Evolutionary conservation across 2,113 vertebrate genomes (phyloP).

Genomic region (Neodon shergylaensis): DNA sequence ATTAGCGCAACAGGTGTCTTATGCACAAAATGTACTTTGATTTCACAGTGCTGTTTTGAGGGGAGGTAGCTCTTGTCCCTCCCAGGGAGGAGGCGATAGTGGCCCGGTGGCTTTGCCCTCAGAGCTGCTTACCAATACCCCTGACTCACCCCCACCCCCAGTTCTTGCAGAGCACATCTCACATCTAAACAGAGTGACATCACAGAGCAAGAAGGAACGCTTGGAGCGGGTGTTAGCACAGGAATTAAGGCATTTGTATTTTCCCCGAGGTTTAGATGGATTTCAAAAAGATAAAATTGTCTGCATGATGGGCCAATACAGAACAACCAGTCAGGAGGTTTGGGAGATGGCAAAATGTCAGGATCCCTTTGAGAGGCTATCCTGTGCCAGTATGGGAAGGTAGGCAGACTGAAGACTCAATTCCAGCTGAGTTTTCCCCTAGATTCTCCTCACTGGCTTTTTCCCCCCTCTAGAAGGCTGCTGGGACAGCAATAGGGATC

Average conservation of each 20-base stretch:
- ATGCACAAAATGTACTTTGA: neutral
- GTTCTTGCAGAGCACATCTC: neutral
- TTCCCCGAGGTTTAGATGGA: neutral
- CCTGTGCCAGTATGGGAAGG: neutral
- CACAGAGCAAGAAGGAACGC: accelerated
- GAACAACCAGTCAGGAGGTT: neutral
- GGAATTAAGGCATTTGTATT: accelerated
- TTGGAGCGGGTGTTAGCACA: accelerated
- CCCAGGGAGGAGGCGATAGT: accelerated
- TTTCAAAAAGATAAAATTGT: neutral
- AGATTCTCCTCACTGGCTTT: accelerated
- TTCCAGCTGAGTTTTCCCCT: accelerated
- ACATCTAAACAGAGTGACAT: accelerated
- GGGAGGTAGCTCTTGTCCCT: neutral
- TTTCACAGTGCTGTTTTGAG: accelerated
- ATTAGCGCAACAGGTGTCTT: neutral
- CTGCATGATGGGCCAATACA: accelerated
- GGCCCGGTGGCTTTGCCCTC: accelerated
- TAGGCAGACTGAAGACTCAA: accelerated
- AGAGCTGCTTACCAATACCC: accelerated
- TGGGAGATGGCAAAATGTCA: accelerated
- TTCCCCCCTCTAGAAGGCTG: neutral
- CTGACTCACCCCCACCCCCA: accelerated
- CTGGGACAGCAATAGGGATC: accelerated
- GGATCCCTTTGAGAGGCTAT: accelerated